phyloP scores from a whole-genome alignment of 2,888 invertebrate species.

The Drosophila quinaria region DNA sequence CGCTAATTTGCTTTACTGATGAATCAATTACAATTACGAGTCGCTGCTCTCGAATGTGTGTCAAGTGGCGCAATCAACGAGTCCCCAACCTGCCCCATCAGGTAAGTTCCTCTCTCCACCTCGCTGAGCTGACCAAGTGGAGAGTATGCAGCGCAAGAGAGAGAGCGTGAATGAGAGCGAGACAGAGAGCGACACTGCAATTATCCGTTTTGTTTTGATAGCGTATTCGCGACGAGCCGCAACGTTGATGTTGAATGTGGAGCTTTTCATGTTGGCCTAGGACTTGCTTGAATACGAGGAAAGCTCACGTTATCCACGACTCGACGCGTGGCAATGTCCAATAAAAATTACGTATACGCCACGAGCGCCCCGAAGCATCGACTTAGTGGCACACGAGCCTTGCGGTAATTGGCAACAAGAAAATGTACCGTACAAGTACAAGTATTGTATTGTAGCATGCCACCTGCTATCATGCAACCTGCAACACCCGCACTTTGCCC shows the following conservation, averaged over 20 bases:
- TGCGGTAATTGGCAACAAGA: slow-evolving; percentile 69
- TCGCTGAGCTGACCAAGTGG: slow-evolving; percentile 59
- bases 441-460: slow-evolving; percentile 13
- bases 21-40: slow-evolving; percentile 63
- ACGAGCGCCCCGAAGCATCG: slow-evolving; percentile 56
- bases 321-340: slow-evolving; percentile 67
- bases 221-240: slow-evolving; percentile 64
- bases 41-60: slow-evolving; percentile 59
- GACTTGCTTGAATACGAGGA: slow-evolving; percentile 60
- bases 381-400: slow-evolving; percentile 60
- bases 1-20: slow-evolving; percentile 56
- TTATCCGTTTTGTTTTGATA: slow-evolving; percentile 81
- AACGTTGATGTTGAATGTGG: slow-evolving; percentile 27
- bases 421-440: slow-evolving; percentile 26
- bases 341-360: slow-evolving; percentile 75
- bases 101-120: background rate
- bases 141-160: slow-evolving; percentile 54
- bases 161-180: slow-evolving; percentile 8
- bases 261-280: slow-evolving; percentile 77
- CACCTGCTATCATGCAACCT: slow-evolving; percentile 15
- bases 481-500: slow-evolving; percentile 30
- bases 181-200: slow-evolving; percentile 62
- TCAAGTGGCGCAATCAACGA: slow-evolving; percentile 60
- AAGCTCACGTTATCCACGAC: slow-evolving; percentile 56
- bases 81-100: slow-evolving; percentile 45